A percentile compares a stretch with the other conserved stretches of the same genome.
phyloP scores from a whole-genome alignment of 2,113 vertebrate genomes.

The Anolis sagrei region DNA sequence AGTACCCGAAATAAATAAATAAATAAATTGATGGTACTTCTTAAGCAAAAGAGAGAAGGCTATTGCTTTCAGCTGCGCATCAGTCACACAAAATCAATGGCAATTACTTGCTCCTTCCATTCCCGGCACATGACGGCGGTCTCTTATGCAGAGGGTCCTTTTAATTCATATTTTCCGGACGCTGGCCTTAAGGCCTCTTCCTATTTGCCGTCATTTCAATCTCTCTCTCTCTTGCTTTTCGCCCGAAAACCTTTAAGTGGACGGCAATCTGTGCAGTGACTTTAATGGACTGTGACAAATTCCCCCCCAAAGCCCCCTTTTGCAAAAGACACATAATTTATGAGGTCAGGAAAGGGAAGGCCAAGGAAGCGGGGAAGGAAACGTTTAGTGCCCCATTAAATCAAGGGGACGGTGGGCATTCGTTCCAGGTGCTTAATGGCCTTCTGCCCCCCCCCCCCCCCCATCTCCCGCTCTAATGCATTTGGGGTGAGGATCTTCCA shows the following conservation, averaged over 20 bases:
- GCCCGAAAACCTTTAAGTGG: neutral
- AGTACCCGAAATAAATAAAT: no score
- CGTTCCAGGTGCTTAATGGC: slow-evolving; percentile 7
- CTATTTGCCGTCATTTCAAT: neutral
- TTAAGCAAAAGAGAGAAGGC: no score
- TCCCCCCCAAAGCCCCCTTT: neutral
- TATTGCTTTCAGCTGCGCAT: neutral
- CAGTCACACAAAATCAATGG: neutral
- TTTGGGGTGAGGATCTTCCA: neutral
- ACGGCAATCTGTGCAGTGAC: neutral
- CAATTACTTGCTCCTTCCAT: neutral
- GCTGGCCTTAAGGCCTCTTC: neutral
- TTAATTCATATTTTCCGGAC: neutral
- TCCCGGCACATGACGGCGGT: neutral
- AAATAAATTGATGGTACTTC: no score
- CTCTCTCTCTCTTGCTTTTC: neutral
- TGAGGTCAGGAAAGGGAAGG: neutral
- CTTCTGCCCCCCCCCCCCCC: neutral
- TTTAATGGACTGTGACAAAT: slow-evolving; percentile 30
- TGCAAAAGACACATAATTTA: slow-evolving; percentile 23
- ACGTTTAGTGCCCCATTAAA: slow-evolving; percentile 7
- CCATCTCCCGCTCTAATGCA: neutral
- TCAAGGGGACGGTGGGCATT: neutral
- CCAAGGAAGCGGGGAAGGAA: no score
- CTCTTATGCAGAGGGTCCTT: neutral